Evolutionary conservation across 2,113 vertebrate genomes (phyloP).

Genomic region (Myiozetetes cayanensis): DNA sequence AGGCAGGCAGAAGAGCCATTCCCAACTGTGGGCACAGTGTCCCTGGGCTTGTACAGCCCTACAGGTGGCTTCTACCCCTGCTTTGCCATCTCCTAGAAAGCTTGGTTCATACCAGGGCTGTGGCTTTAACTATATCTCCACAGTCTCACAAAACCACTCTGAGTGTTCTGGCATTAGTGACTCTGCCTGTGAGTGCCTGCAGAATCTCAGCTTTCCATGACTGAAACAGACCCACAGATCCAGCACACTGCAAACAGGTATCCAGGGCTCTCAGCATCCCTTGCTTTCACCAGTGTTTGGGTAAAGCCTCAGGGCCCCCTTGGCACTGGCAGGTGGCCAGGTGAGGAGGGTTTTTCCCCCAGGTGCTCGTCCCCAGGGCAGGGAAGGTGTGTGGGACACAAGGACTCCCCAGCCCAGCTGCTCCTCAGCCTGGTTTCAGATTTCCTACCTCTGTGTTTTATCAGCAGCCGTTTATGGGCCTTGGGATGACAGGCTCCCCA

Average conservation of each 20-base stretch:
- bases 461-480: constrained; percentile 52
- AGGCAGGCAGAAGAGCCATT: accelerated
- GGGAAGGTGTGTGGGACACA: neutral
- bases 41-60: accelerated
- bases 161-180: neutral
- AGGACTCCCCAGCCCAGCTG: neutral
- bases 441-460: constrained; percentile 63
- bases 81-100: neutral
- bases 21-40: neutral
- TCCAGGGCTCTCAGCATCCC: neutral
- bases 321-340: neutral
- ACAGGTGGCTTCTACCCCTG: neutral
- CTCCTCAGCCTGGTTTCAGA: constrained; percentile 28
- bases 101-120: neutral
- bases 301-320: neutral
- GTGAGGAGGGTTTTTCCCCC: neutral
- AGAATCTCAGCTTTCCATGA: neutral
- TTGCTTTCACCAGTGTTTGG: neutral
- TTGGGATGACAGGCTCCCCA: neutral
- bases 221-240: neutral
- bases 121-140: neutral
- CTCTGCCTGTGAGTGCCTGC: neutral
- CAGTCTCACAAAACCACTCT: neutral
- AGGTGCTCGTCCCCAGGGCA: neutral
- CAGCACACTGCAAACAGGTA: accelerated